Evolutionary conservation across 2,113 vertebrate genomes (phyloP).

Genomic region (Ifrita kowaldi): DNA sequence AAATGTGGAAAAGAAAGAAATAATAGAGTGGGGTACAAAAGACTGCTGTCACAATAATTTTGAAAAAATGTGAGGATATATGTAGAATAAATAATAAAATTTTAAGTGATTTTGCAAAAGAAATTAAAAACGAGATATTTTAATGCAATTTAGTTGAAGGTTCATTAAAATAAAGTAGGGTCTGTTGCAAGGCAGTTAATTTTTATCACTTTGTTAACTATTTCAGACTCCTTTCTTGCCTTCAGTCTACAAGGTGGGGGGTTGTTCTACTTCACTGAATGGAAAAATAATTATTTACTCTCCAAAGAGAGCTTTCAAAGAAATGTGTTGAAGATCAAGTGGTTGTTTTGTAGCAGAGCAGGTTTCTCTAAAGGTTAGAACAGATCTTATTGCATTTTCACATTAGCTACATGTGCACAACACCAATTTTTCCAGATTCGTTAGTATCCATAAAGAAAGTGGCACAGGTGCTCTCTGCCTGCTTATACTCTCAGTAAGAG

Average conservation of each 20-base stretch:
- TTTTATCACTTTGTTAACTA: background rate
- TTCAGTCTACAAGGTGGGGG: background rate
- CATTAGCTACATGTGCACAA: background rate
- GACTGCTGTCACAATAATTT: background rate
- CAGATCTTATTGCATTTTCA: background rate
- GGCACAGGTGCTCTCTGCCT: background rate
- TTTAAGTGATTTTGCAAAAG: background rate
- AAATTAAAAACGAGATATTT: background rate
- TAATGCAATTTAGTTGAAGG: background rate
- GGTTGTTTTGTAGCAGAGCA: background rate
- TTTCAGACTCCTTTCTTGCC: background rate
- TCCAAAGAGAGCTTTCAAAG: background rate
- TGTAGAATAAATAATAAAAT: background rate
- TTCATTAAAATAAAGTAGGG: background rate
- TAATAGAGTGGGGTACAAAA: background rate
- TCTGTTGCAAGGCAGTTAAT: background rate
- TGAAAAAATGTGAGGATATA: background rate
- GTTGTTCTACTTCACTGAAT: background rate
- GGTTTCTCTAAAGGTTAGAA: background rate
- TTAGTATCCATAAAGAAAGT: background rate
- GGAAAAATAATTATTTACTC: background rate
- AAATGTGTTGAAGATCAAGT: background rate
- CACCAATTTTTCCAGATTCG: background rate
- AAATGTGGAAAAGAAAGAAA: background rate
- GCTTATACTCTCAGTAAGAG: background rate